Evolutionary conservation across 1,140 invertebrate species (phyloP), one percentile per base, ranked within the genome.

Genomic region (Calephelis nemesis): DNA sequence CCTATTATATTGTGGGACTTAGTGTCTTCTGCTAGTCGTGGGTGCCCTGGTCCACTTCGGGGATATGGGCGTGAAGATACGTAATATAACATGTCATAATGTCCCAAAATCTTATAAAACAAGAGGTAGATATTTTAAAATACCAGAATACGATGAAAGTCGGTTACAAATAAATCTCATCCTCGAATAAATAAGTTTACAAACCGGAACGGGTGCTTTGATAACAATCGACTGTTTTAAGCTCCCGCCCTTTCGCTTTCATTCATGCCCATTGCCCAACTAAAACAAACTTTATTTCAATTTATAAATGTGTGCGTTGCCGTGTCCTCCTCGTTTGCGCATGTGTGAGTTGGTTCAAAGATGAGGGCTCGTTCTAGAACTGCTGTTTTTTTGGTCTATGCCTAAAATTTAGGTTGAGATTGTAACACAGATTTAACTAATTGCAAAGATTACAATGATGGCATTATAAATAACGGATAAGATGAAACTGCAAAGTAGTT

Each of bases 231-330:
- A 50, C 71, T 73, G 72, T 75, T 84, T 73, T 69, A 77, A 76
- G 72, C 78, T 75, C 72, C 74, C 85, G 78, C 84, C 83, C 84
- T 89, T 91, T 88, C 85, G 75, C 81, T 89, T 88, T 89, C 88
- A 91, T 91, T 91, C 87, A 91, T 87, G 82, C 87, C 82, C 78
- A 84, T 78, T 86, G 85, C 86, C 82, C 87, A 89, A 89, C 87
- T 89, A 89, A 91, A 89, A 87, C 85, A 87, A 90, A 89, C 83
- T 90, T 88, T 88, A 89, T 89, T 91, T 88, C 87, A 87, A 82
- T 85, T 91, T 84, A 78, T 82, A 81, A 82, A 81, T 88, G 88
- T 90, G 88, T 87, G 83, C 78, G 77, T 85, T 63, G 71, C 69
- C 67, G 73, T 69, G 71, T 64, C 75, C 64, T 71, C 65, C 66